These are phyloP conservation scores for Parnassius orleans DNA, from an alignment of 2,888 invertebrate species.

Conservation along the genomic window DNA sequence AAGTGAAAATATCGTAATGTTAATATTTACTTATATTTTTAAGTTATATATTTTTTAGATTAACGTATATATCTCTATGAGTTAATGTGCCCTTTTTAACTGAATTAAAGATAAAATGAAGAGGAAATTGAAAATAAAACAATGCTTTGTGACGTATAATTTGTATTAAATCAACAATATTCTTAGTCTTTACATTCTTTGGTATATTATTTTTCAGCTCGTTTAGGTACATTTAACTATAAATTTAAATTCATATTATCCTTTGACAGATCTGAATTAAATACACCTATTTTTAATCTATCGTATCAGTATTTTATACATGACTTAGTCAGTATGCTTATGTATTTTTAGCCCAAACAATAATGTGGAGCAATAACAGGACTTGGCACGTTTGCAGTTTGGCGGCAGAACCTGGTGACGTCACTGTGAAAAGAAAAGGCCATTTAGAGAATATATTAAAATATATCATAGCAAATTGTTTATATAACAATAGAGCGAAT, in stretches of 20 bases:
- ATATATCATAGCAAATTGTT: slow-evolving; percentile 24
- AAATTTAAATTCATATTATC: slow-evolving; percentile 63
- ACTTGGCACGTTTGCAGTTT: slow-evolving; percentile 65
- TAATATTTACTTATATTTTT: too few relatives aligned
- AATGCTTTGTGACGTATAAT: slow-evolving; percentile 66
- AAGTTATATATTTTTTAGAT: too few relatives aligned
- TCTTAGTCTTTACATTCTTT: slow-evolving; percentile 78
- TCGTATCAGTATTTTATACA: slow-evolving; percentile 41
- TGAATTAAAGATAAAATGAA: neutral
- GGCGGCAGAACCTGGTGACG: slow-evolving; percentile 70
- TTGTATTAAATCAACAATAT: slow-evolving; percentile 81
- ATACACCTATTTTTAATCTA: slow-evolving; percentile 60
- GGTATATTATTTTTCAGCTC: slow-evolving; percentile 76
- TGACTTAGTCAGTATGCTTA: slow-evolving; percentile 41
- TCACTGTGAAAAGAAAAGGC: slow-evolving; percentile 54
- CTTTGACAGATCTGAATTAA: slow-evolving; percentile 50
- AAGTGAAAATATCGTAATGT: too few relatives aligned
- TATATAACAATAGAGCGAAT: slow-evolving; percentile 20
- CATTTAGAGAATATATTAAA: slow-evolving; percentile 32
- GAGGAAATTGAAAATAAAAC: slow-evolving; percentile 46
- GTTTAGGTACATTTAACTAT: slow-evolving; percentile 62
- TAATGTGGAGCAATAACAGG: slow-evolving; percentile 56
- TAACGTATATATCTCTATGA: too few relatives aligned
- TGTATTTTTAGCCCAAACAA: slow-evolving; percentile 67
- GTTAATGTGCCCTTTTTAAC: too few relatives aligned